Base-by-base conservation (phyloP, 2,113 vertebrate genomes). In the Elephas maximus region DNA sequence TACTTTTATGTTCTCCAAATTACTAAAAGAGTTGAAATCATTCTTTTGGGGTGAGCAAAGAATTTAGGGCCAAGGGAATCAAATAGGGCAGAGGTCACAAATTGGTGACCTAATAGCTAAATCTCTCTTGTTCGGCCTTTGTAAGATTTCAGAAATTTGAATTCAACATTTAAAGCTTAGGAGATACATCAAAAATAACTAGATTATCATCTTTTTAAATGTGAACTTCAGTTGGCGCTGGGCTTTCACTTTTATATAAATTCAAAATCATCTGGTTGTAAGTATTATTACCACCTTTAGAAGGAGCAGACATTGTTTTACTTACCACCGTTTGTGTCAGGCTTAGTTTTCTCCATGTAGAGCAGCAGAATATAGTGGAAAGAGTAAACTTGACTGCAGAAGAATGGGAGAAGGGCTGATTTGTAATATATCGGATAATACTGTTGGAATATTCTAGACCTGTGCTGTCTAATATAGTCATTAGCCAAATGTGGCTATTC, bases 1-100 rank as follows among this genome's bases (percentile, higher is more conserved):
- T 83, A 63, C 0, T 28, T 33, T 74, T 60, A 24, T 80, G 6
- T 62, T 88, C 41, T 51, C 6, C 24, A 74, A 28, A 74, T 76
- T 67, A 45, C 18, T 93, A 89, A 71, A 90, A 83, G 88, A 77
- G 28, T 41, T 24, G 91, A 37, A 45, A 44, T 92, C 9, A 73
- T 93, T 84, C 24, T 90, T 91, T 33, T 18, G n/a, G 63, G 4
- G 10, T 80, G 21, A 51, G 20, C 28, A 48, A 21, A 15, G 20
- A 78, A 77, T 86, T 62, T 62, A 62, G 60, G 60, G 3, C 60
- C 92, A 53, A 88, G n/a, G 80, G n/a, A 44, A 41, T 79, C 23
- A 33, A 62, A 9, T 88, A 74, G 84, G 78, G 48, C 45, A 79
- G 15, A 65, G 62, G 33, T 92, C 63, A 81, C 30, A 28, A 41